phyloP scores from a whole-genome alignment of 1,140 invertebrate genomes.

The Vanessa tameamea region DNA sequence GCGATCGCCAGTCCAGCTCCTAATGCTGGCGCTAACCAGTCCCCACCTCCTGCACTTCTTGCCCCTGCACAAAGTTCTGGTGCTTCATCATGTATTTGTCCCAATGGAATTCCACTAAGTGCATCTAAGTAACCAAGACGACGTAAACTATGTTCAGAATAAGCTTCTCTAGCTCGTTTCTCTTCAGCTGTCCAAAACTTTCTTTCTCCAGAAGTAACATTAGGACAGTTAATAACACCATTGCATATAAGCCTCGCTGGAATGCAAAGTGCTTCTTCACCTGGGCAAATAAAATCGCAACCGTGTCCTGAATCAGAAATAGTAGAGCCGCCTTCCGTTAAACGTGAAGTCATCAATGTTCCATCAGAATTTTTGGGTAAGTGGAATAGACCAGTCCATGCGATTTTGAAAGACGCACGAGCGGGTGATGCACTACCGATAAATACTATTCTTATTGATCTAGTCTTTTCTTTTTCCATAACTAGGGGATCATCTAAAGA shows the following conservation, averaged over 20 bases:
- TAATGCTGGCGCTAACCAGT: slow-evolving; percentile 73
- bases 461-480: slow-evolving; percentile 76
- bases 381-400: slow-evolving; percentile 94
- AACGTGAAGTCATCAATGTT: slow-evolving; percentile 86
- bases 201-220: slow-evolving; percentile 72
- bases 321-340: slow-evolving; percentile 81
- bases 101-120: slow-evolving; percentile 68
- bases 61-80: slow-evolving; percentile 83
- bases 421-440: slow-evolving; percentile 88
- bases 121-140: slow-evolving; percentile 80
- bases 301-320: slow-evolving; percentile 71
- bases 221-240: slow-evolving; percentile 92
- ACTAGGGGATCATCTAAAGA: slow-evolving; percentile 82
- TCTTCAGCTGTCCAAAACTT: slow-evolving; percentile 74
- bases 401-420: slow-evolving; percentile 90
- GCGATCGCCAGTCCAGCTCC: slow-evolving; percentile 69
- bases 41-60: slow-evolving; percentile 54
- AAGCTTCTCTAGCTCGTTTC: slow-evolving; percentile 75
- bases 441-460: slow-evolving; percentile 85
- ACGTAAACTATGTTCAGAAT: slow-evolving; percentile 82
- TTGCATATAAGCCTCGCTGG: slow-evolving; percentile 91
- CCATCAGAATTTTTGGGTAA: slow-evolving; percentile 90
- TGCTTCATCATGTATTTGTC: slow-evolving; percentile 83
- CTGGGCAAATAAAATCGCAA: slow-evolving; percentile 92
- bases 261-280: slow-evolving; percentile 90